Conservation (phyloP, 2,888 invertebrate species). For the Tiphia femorata region DNA sequence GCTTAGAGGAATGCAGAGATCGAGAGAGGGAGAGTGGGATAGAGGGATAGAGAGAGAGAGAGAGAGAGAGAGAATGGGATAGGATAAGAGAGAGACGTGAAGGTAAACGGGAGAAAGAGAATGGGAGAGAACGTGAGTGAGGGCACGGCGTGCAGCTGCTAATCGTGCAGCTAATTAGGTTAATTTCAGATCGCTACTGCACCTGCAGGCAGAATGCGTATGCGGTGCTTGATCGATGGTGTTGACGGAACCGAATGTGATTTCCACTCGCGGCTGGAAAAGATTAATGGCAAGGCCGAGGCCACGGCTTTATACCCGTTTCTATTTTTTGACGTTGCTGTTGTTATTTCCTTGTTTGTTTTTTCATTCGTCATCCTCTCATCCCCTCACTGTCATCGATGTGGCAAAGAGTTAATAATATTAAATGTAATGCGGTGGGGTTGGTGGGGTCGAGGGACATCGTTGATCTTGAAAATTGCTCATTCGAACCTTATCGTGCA, state of each 20-base stretch:
- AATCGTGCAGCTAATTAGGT: slow-evolving; percentile 59
- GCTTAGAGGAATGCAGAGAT: neutral
- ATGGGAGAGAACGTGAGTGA: neutral
- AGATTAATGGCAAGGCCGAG: slow-evolving; percentile 9
- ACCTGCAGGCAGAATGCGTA: slow-evolving; percentile 12
- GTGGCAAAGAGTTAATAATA: no score
- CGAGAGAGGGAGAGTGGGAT: neutral
- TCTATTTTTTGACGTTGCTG: no score
- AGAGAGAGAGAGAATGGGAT: neutral
- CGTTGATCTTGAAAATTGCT: no score
- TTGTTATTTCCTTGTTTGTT: no score
- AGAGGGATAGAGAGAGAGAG: neutral
- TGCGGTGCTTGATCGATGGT: slow-evolving; percentile 15
- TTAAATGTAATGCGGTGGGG: no score
- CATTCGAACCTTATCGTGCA: no score
- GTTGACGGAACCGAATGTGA: slow-evolving; percentile 15
- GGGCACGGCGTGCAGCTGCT: slow-evolving; percentile 38
- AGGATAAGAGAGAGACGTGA: neutral
- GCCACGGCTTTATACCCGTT: neutral
- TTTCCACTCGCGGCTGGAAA: slow-evolving; percentile 24
- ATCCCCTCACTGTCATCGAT: no score
- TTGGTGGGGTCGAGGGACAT: no score
- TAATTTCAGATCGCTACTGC: slow-evolving; percentile 47
- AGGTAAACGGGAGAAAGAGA: neutral
- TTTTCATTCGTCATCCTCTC: no score